A percentile compares a stretch with the other conserved stretches of the same genome.
Evolutionary conservation across 1,140 invertebrate genomes (phyloP).

Genomic region (Drosophila aff.): DNA sequence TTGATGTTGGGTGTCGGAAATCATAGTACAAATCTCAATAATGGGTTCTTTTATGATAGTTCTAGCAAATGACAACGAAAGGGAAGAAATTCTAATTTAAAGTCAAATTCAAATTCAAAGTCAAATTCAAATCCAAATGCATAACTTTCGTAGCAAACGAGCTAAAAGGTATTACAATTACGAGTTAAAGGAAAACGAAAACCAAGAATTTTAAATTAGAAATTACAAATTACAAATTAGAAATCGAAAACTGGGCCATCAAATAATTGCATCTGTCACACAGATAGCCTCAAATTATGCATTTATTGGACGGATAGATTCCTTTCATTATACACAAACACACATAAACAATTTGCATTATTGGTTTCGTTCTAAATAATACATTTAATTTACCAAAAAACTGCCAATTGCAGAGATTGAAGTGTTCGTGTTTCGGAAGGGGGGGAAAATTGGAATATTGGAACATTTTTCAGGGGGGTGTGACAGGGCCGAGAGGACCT

Average conservation of each 20-base stretch:
- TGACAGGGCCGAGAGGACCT: conserved; percentile 13
- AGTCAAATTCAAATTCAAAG: conserved; percentile 31
- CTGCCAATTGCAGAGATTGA: conserved; percentile 55
- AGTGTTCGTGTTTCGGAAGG: conserved; percentile 9
- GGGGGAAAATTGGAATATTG: conserved; percentile 25
- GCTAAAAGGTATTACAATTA: conserved; percentile 67
- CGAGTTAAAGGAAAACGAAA: conserved; percentile 37
- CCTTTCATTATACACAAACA: conserved; percentile 46
- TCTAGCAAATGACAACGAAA: conserved; percentile 45
- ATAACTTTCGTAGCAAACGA: conserved; percentile 76
- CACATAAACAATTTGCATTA: conserved; percentile 67
- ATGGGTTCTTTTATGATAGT: conserved; percentile 24
- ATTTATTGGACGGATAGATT: conserved; percentile 67
- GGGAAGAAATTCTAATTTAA: conserved; percentile 14
- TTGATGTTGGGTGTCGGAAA: conserved; percentile 16
- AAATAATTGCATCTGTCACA: conserved; percentile 64
- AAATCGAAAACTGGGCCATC: conserved; percentile 28
- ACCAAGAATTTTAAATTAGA: conserved; percentile 24
- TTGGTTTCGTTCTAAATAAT: conserved; percentile 58
- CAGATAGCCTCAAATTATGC: conserved; percentile 39
- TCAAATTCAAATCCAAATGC: conserved; percentile 55
- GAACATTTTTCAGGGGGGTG: conserved; percentile 36
- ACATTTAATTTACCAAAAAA: conserved; percentile 70
- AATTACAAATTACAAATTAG: conserved; percentile 27
- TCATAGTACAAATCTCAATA: conserved; percentile 9